Base-by-base conservation (phyloP, 2,888 invertebrate species). In the Drosophila anceps region DNA sequence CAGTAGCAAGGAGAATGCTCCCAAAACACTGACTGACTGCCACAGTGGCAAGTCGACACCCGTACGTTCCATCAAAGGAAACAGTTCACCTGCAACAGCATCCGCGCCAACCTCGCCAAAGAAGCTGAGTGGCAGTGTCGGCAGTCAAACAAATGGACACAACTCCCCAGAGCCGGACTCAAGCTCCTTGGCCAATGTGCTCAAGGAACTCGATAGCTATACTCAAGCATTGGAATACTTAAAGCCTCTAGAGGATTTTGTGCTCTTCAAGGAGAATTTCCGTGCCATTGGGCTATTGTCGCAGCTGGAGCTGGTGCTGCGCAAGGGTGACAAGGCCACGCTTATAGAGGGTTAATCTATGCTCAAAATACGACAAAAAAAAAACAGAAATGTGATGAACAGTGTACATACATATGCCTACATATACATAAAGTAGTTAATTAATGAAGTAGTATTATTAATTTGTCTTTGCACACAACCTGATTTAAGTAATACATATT, bases 201-300 rank as follows among this genome's bases (percentile, higher is more conserved):
- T 75, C 6, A 89, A 84, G 48, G 90, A 91, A 24, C 74, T 92
- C 6, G 87, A 81, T 7, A 86, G 88, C 41, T 92, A 92, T 57
- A 80, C 81, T 1, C 91, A 92, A 54, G 92, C 92, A 0, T 61
- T 92, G 51, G 90, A 90, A 41, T 91, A 92, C 57, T 73, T 92
- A 0, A 92, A 91, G 50, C 92, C 92, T 0, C 57, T 92, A 37
- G 92, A 92, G 61, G 92, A 92, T 20, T 92, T 92, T 76, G 92
- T 91, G 13, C 84, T 92, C 7, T 86, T 91, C 66, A 92, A 91
- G 66, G 92, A 92, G 61, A 92, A 92, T 46, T 92, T 91, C 61
- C 90, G 92, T 12, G 92, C 92, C 31, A 92, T 92, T 63, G 92
- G 92, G 0, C 63, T 92, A 60, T 84, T 92, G 27, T 91, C 92